Conservation (phyloP, 2,797 vertebrate species). For the Craterocephalus amniculus region DNA sequence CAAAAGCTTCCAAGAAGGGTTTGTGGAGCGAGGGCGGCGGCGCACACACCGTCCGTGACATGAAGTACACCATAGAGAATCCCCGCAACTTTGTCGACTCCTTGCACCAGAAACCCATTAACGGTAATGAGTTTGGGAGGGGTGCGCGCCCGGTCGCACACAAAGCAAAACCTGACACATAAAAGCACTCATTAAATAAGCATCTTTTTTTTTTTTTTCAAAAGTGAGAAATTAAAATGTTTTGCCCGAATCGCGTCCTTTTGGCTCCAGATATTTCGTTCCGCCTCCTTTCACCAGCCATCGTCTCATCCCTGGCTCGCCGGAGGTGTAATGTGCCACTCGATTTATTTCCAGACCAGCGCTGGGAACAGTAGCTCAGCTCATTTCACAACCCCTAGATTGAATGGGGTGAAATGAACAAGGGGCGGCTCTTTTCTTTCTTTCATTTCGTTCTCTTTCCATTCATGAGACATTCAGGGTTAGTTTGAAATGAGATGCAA, state of each 20-base stretch:
- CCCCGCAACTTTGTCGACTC: slow-evolving; percentile 96
- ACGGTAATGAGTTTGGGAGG: slow-evolving; percentile 83
- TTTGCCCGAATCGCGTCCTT: slow-evolving; percentile 17
- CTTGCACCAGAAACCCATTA: slow-evolving; percentile 95
- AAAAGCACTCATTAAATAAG: slow-evolving; percentile 15
- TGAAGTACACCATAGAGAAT: slow-evolving; percentile 96
- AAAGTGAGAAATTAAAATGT: slow-evolving; percentile 4
- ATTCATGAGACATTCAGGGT: slow-evolving; percentile 41
- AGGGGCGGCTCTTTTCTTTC: slow-evolving; percentile 24
- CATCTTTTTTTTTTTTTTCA: neutral
- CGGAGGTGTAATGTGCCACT: slow-evolving; percentile 52
- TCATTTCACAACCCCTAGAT: slow-evolving; percentile 71
- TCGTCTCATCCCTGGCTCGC: slow-evolving; percentile 47
- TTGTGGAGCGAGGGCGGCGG: slow-evolving; percentile 93
- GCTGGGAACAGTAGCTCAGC: slow-evolving; percentile 56
- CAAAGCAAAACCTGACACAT: neutral
- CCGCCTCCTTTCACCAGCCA: slow-evolving; percentile 30
- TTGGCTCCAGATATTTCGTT: slow-evolving; percentile 16
- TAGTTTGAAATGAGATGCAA: slow-evolving; percentile 49
- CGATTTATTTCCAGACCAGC: slow-evolving; percentile 54
- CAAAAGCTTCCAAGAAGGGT: slow-evolving; percentile 90
- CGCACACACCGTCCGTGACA: slow-evolving; percentile 89
- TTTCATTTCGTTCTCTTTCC: slow-evolving; percentile 54
- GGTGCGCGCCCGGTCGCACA: neutral
- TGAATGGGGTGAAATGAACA: slow-evolving; percentile 63